phyloP scores from a whole-genome alignment of 1,140 invertebrate species.

The Nasonia vitripennis region DNA sequence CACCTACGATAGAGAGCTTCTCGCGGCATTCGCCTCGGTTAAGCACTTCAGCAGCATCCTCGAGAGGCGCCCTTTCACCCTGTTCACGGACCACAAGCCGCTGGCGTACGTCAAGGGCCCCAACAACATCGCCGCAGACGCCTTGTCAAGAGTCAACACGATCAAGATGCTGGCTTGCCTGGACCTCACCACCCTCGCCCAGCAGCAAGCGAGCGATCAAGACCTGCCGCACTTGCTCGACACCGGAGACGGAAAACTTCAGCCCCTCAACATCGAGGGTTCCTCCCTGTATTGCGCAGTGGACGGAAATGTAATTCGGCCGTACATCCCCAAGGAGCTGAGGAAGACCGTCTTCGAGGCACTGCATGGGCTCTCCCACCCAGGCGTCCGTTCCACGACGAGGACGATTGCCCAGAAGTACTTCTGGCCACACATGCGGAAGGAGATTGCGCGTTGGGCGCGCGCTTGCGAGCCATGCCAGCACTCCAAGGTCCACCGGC shows the following conservation, averaged over 20 bases:
- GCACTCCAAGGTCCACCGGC: constrained; percentile 53
- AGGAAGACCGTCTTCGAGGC: background rate
- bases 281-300: background rate
- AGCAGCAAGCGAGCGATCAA: too few species aligned
- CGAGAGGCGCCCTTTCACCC: too few species aligned
- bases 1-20: too few species aligned
- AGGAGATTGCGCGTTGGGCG: constrained; percentile 53
- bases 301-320: background rate
- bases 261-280: background rate
- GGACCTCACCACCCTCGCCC: too few species aligned
- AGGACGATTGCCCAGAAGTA: constrained; percentile 53
- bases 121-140: too few species aligned
- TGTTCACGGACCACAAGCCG: too few species aligned
- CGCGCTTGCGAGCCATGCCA: constrained; percentile 57
- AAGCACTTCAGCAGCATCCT: too few species aligned
- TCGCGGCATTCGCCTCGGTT: too few species aligned
- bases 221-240: background rate
- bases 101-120: too few species aligned
- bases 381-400: constrained; percentile 28
- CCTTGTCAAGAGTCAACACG: too few species aligned
- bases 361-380: background rate
- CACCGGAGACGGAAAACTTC: too few species aligned
- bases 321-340: background rate
- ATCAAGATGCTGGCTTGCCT: too few species aligned
- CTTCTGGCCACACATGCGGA: constrained; percentile 60